A percentile compares a stretch with the other conserved stretches of the same genome.
phyloP scores from a whole-genome alignment of 2,797 vertebrate genomes.

The Molossus alvarezi region DNA sequence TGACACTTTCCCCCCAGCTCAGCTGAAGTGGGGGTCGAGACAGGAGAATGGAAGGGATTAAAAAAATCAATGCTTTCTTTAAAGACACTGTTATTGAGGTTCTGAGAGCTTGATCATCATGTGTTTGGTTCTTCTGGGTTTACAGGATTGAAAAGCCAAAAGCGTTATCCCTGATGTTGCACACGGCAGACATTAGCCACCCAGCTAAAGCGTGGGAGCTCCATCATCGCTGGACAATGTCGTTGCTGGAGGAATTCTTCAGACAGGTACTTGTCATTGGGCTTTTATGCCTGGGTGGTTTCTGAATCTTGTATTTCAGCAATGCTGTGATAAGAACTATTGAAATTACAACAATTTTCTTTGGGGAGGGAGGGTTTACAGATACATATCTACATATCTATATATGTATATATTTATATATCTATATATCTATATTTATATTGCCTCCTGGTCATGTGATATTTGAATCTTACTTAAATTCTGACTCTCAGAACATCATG shows the following conservation, averaged over 20 bases:
- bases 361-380: not conserved
- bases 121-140: constrained; percentile 84
- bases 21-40: not conserved
- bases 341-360: not conserved
- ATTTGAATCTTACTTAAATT: not conserved
- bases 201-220: constrained; percentile 98
- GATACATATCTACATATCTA: not conserved
- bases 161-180: constrained; percentile 97
- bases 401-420: too few relatives aligned
- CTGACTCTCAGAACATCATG: not conserved
- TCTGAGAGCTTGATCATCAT: constrained; percentile 59
- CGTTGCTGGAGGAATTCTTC: constrained; percentile 98
- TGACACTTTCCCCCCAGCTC: not conserved
- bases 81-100: constrained; percentile 27
- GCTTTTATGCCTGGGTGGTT: not conserved
- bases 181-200: constrained; percentile 99
- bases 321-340: not conserved
- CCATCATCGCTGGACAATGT: constrained; percentile 98
- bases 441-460: not conserved
- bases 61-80: not conserved
- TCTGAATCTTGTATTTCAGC: not conserved
- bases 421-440: too few relatives aligned
- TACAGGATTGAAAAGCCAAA: constrained; percentile 98
- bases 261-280: constrained; percentile 94
- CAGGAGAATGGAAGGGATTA: not conserved